These are phyloP conservation scores for Hermatobates lingyangjiaoensis DNA, from an alignment of 1,140 invertebrate species.

Conservation along the genomic window DNA sequence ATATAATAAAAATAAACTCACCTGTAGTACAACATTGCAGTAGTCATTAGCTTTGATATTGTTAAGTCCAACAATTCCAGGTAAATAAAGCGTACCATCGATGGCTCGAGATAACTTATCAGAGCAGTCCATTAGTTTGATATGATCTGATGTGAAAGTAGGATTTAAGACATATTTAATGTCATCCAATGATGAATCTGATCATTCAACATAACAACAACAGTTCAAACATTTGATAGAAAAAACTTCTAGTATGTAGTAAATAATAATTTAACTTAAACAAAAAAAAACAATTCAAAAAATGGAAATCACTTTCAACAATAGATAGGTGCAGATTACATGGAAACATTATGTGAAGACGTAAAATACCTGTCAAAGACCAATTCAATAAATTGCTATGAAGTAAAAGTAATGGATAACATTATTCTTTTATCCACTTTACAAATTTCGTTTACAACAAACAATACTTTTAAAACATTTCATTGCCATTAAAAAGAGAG, in stretches of 20 bases:
- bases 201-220: slow-evolving; percentile 16
- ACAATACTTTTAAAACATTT: too few species aligned
- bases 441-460: too few species aligned
- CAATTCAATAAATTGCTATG: too few species aligned
- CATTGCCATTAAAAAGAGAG: too few species aligned
- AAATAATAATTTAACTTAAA: too few species aligned
- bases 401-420: too few species aligned
- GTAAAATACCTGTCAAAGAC: too few species aligned
- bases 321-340: too few species aligned
- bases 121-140: slow-evolving; percentile 57
- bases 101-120: slow-evolving; percentile 85
- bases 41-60: slow-evolving; percentile 99
- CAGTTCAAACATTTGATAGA: background rate
- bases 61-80: slow-evolving; percentile 91
- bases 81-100: slow-evolving; percentile 89
- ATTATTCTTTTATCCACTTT: too few species aligned
- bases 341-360: too few species aligned
- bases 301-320: too few species aligned
- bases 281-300: too few species aligned
- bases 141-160: slow-evolving; percentile 72
- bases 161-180: slow-evolving; percentile 99
- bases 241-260: background rate
- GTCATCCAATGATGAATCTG: slow-evolving; percentile 93
- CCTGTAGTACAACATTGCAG: slow-evolving; percentile 94
- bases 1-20: slow-evolving; percentile 22